Base-by-base conservation (phyloP, 2,888 invertebrate genomes). In the Hymenopus coronatus region DNA sequence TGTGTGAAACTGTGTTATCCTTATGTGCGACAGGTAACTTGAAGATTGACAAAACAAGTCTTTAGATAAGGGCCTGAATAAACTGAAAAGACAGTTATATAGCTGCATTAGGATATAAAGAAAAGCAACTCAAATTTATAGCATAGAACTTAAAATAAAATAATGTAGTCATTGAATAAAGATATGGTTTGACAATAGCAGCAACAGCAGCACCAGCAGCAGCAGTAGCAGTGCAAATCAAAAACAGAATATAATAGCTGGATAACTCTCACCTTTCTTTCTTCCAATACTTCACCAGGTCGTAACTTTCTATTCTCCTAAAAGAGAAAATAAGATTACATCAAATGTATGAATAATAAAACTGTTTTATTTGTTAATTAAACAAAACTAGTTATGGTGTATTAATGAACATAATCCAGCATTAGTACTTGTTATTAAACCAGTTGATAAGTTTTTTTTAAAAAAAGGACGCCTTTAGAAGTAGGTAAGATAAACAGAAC, bases 231-330 rank as follows among this genome's bases (percentile, higher is more conserved):
- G 83, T 7, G 28, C 33, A 28, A 84, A 30, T 8, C 84, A 28
- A 33, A 28, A 33, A 81, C 25, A 82, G 0, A 46, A 84, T 88
- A 8, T 20, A 82, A 14, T 40, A 87, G 82, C 25, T 54, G 27
- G 82, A 25, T 82, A 89, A 88, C 89, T 89, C 93, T 97, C 97
- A 98, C 98, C 98, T 97, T 97, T 96, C 96, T 97, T 94, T 98
- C 98, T 95, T 97, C 97, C 95, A 97, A 94, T 94, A 98, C 97
- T 96, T 98, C 98, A 94, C 98, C 98, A 92, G 98, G 98, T 93
- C 98, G 97, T 94, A 98, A 97, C 96, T 97, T 97, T 94, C 96
- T 97, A 96, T 96, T 96, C 95, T 97, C 97, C 97, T 96, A 95
- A 93, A 94, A 92, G 91, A 90, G 91, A 91, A 91, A 90, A 85